Evolutionary conservation across 2,888 invertebrate genomes (phyloP), one percentile per base, ranked within the genome.

Genomic region (Linnaemya tessellans): DNA sequence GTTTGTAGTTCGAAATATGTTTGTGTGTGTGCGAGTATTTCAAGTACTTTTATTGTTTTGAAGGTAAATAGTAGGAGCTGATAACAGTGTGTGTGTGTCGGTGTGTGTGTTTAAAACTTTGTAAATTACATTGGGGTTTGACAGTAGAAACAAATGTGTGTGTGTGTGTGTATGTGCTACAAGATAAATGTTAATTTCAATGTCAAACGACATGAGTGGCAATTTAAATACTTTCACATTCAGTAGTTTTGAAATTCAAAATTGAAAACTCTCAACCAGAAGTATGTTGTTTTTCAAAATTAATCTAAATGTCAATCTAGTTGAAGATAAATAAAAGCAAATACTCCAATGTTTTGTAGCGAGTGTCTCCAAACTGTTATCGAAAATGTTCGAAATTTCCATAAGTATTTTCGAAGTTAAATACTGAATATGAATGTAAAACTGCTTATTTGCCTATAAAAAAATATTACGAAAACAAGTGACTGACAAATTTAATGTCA

Each of bases 161-260:
- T 30, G 30, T 30, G 30, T 30, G 30, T 5, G 3, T 41, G 41
- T 41, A 30, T 38, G 49, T 25, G 22, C 35, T 35, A 15, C 15
- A 58, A 25, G 75, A 77, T 60, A 77, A 75, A 77, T 80, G 80
- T 62, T 65, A 84, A 77, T 80, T 84, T 80, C 80, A 84, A 80
- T 84, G 80, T 77, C 84, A 84, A 68, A 67, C 71, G 60, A 77
- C 10, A 38, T 67, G 71, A 84, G 71, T 75, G 75, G 70, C 49
- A 82, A 58, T 56, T 51, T 75, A 58, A 74, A 82, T 70, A 56
- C 38, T 56, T 65, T 46, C 56, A 38, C 49, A 65, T 80, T 71
- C 20, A 51, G 35, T 35, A 30, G n/a, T 56, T 60, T 58, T 10
- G 22, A 62, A 77, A 46, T 56, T 54, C 46, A 10, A 77, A 67